Conservation (phyloP, 2,797 vertebrate genomes). For the Sebastes baramenuke region DNA sequence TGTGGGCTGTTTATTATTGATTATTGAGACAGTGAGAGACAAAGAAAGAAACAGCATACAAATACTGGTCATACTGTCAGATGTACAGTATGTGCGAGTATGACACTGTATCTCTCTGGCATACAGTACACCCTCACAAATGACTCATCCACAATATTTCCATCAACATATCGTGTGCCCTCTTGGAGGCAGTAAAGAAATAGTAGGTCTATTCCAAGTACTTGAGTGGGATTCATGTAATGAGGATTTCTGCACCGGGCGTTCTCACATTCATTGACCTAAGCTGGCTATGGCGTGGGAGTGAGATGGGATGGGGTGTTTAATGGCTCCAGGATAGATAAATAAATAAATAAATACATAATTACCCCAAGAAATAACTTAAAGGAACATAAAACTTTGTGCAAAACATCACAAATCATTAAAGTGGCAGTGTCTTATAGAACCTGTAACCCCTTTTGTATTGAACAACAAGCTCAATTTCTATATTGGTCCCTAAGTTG, state of each 20-base stretch:
- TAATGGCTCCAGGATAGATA: constrained; percentile 26
- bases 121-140: constrained; percentile 65
- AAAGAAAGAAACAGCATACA: constrained; percentile 51
- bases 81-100: constrained; percentile 37
- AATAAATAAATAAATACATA: constrained; percentile 19
- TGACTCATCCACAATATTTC: constrained; percentile 62
- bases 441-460: not conserved
- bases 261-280: constrained; percentile 63
- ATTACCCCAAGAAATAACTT: constrained; percentile 6
- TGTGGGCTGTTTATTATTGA: constrained; percentile 56
- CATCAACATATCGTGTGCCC: constrained; percentile 54
- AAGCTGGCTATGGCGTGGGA: constrained; percentile 31
- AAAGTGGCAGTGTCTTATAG: constrained; percentile 15
- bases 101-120: constrained; percentile 40
- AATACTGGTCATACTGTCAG: constrained; percentile 46
- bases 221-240: constrained; percentile 72
- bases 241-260: constrained; percentile 64
- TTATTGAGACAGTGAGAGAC: constrained; percentile 48
- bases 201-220: constrained; percentile 70
- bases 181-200: constrained; percentile 68
- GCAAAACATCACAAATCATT: constrained; percentile 23
- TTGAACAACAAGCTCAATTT: not conserved
- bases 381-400: constrained; percentile 8
- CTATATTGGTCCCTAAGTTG: not conserved
- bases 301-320: constrained; percentile 15